phyloP scores from a whole-genome alignment of 2,797 vertebrate species.

The Chrysocyon brachyurus region DNA sequence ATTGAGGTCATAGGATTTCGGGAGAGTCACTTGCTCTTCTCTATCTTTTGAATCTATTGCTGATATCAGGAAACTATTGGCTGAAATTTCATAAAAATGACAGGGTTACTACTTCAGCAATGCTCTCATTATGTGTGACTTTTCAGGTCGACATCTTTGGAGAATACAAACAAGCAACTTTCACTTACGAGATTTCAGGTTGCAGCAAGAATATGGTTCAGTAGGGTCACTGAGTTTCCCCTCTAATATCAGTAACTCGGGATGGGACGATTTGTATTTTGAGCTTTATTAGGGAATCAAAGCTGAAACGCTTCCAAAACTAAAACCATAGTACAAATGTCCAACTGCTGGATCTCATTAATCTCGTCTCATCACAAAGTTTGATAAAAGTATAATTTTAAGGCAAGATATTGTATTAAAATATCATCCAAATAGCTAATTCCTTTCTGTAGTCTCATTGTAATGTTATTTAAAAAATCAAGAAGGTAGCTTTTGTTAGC shows the following conservation, averaged over 20 bases:
- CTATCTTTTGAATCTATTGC: constrained; percentile 1
- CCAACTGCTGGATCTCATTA: not conserved
- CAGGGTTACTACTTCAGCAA: constrained; percentile 54
- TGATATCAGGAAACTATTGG: constrained; percentile 55
- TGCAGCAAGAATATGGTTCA: not conserved
- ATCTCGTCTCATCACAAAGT: not conserved
- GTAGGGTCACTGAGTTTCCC: not conserved
- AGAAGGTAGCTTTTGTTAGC: not conserved
- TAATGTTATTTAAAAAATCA: not conserved
- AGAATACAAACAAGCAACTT: constrained; percentile 44
- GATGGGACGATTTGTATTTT: not conserved
- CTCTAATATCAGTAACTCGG: not conserved
- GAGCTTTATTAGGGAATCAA: constrained; percentile 4
- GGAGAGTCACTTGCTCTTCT: constrained; percentile 29
- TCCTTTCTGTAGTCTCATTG: not conserved
- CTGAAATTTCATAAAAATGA: constrained; percentile 45
- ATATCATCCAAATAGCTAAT: not conserved
- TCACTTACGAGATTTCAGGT: not conserved
- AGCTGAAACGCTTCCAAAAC: constrained; percentile 46
- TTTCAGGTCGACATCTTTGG: constrained; percentile 54
- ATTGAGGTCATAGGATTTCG: not conserved
- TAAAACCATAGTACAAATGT: not conserved
- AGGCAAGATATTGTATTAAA: not conserved
- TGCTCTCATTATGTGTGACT: constrained; percentile 45
- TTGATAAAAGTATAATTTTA: constrained; percentile 2